A percentile compares a stretch with the other conserved stretches of the same genome.
Conservation (phyloP, 2,113 vertebrate genomes). For the Bungarus multicinctus region DNA sequence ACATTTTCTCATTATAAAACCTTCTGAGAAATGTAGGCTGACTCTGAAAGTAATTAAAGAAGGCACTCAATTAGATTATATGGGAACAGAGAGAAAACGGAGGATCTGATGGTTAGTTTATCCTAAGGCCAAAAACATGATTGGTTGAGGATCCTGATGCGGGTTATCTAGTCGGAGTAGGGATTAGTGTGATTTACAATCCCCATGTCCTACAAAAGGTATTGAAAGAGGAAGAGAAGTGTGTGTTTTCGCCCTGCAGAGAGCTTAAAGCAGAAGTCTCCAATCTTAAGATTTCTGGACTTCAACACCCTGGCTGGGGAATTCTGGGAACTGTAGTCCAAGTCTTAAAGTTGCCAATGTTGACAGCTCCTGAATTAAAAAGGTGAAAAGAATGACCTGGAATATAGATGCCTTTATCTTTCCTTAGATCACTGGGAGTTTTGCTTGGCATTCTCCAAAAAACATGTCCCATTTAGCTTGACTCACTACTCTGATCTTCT, state of each 20-base stretch:
- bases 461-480: not conserved
- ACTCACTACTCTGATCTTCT: not conserved
- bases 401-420: not conserved
- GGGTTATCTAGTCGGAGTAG: not conserved
- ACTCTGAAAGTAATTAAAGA: not conserved
- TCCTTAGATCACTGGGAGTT: not conserved
- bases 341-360: not conserved
- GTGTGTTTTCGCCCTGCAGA: not conserved
- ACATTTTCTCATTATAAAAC: not conserved
- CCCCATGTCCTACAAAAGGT: not conserved
- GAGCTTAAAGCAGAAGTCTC: not conserved
- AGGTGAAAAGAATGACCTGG: not conserved
- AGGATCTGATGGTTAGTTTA: not conserved
- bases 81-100: not conserved
- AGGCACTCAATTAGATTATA: not conserved
- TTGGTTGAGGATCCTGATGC: not conserved
- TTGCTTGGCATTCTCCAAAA: fast-evolving
- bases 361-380: not conserved
- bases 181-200: not conserved
- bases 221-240: too few species aligned
- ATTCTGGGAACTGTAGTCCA: not conserved
- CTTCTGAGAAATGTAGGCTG: not conserved
- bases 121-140: not conserved
- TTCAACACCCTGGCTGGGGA: not conserved
- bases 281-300: not conserved